Evolutionary conservation across 2,888 invertebrate genomes (phyloP).

Genomic region (Mythimna albipuncta): DNA sequence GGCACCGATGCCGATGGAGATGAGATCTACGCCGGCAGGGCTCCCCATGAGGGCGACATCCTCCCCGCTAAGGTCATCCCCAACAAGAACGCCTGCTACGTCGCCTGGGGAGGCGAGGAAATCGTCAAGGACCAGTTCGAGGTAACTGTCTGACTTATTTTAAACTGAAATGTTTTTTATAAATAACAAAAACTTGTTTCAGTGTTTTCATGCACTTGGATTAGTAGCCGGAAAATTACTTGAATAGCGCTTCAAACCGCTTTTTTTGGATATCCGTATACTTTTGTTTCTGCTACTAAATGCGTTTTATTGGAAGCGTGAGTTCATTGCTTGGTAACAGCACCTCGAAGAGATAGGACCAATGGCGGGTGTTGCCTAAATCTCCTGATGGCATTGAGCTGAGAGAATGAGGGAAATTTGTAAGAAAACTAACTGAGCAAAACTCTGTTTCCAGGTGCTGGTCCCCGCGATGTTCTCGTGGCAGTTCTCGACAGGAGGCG

Average conservation of each 20-base stretch:
- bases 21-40: conserved; percentile 94
- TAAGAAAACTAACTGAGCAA: conserved; percentile 1
- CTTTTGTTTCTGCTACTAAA: background rate
- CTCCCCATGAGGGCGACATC: conserved; percentile 92
- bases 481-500: conserved; percentile 91
- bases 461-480: conserved; percentile 92
- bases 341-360: too few species aligned
- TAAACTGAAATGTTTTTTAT: conserved; percentile 1
- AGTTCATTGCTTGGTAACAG: too few species aligned
- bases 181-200: conserved; percentile 6
- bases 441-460: conserved; percentile 85
- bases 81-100: conserved; percentile 92
- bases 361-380: too few species aligned
- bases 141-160: conserved; percentile 73
- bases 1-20: conserved; percentile 94
- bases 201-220: conserved; percentile 8
- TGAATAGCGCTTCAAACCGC: background rate
- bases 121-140: conserved; percentile 92
- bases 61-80: conserved; percentile 93
- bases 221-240: conserved; percentile 1
- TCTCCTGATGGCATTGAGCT: too few species aligned
- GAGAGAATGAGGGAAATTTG: background rate
- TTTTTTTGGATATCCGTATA: conserved; percentile 5
- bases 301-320: background rate
- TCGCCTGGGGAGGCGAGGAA: conserved; percentile 92